Base-by-base conservation (phyloP, 2,113 vertebrate species). In the Pterocles orientalis region DNA sequence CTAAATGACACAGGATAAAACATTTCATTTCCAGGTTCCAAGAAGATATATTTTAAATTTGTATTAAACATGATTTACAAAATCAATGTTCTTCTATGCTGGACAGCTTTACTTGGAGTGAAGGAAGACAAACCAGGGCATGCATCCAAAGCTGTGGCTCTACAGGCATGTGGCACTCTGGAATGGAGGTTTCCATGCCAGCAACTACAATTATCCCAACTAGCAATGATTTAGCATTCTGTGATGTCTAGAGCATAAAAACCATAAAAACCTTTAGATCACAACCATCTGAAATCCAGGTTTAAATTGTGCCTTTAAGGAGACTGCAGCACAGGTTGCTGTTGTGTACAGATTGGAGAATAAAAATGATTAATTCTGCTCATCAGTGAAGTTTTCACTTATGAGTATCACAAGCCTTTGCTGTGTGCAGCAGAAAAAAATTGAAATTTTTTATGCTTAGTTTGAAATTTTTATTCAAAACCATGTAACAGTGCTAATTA, bases 251-350 rank as follows among this genome's bases (percentile, higher is more conserved):
- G 36, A 77, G 70, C 33, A 34, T 48, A 79, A 66, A 88, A 87
- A 79, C 53, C 45, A 56, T 50, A 92, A 62, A 75, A 75, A 84
- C 69, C 70, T 96, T 91, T 93, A 86, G 62, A 91, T 75, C 78
- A 54, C 68, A 91, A 48, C 50, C 47, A 82, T 83, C 76, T 86
- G 86, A 96, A 96, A 94, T 56, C 41, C 60, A 95, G 72, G 92
- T 95, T 97, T 96, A 92, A 94, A 96, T 95, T 90, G 61, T 91
- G 78, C 70, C 79, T 93, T 95, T 94, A 92, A 95, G 92, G 73
- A 90, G 84, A 54, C 91, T 95, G 92, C 88, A 93, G 93, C 86
- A 75, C 65, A 95, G 92, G 90, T 95, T 90, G 94, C 80, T 96
- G 64, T 75, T 96, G 57, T 62, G 69, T 41, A 81, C 39, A 75